These are phyloP conservation scores for Colletes collaris DNA, from an alignment of 2,888 invertebrate species.

Conservation along the genomic window DNA sequence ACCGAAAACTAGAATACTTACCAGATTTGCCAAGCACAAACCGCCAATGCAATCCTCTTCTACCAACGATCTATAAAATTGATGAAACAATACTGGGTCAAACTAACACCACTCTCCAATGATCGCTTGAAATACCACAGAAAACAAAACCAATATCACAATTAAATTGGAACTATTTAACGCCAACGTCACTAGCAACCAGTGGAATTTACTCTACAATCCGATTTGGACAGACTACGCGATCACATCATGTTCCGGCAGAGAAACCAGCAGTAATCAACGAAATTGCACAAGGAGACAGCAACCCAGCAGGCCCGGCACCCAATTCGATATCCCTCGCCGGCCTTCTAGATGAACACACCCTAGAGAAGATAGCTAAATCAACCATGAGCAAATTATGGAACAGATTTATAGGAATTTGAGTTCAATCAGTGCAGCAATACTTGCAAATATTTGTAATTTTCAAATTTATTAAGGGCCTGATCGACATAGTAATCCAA, in stretches of 20 bases:
- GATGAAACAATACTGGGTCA: background rate
- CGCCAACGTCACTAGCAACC: background rate
- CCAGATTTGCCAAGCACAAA: no score
- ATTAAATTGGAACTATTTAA: no score
- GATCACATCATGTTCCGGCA: constrained; percentile 17
- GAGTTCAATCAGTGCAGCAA: background rate
- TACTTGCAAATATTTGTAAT: background rate
- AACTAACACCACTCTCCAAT: background rate
- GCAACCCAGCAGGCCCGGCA: background rate
- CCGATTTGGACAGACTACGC: background rate
- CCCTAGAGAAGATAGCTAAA: background rate
- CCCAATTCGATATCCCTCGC: background rate
- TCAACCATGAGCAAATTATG: background rate
- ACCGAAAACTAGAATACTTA: background rate
- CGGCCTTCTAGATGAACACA: background rate
- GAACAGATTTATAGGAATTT: background rate
- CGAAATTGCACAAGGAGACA: background rate
- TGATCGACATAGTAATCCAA: background rate
- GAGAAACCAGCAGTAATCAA: constrained; percentile 3
- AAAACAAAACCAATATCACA: background rate
- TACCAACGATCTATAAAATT: background rate
- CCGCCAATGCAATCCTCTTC: background rate
- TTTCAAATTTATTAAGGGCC: background rate
- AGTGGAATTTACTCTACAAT: background rate
- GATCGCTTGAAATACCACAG: background rate